Conservation (phyloP, 92 coral and sea anemone species). For the Palythoa heliodiscus region DNA sequence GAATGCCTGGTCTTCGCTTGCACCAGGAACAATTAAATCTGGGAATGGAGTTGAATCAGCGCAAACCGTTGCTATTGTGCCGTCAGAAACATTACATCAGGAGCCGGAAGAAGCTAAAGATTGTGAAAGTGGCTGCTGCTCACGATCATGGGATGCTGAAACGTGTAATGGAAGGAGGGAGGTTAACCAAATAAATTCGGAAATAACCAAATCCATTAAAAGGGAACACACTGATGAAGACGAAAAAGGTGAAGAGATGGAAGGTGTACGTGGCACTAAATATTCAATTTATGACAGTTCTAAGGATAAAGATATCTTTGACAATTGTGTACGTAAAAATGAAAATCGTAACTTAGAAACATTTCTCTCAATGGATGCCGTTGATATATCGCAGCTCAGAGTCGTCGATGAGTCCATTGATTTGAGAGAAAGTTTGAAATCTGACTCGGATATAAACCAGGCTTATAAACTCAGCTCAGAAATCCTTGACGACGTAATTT, state of each 20-base stretch:
- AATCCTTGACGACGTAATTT: conserved; percentile 20
- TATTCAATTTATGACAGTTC: neutral
- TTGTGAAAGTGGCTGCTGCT: neutral
- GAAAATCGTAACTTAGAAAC: neutral
- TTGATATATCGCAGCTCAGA: conserved; percentile 52
- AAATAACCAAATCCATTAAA: neutral
- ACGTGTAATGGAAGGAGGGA: neutral
- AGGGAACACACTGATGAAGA: neutral
- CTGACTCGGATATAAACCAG: neutral
- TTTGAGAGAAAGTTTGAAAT: neutral
- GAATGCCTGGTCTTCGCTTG: neutral
- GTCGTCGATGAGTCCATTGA: conserved; percentile 5
- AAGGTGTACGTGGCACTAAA: neutral
- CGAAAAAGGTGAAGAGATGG: neutral
- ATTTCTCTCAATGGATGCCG: conserved; percentile 60
- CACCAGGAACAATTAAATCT: neutral
- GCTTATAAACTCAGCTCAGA: neutral
- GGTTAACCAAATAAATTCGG: neutral
- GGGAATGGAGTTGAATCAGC: neutral
- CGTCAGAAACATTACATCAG: neutral
- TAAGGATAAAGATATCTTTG: neutral
- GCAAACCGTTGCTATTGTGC: neutral
- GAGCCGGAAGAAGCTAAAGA: neutral
- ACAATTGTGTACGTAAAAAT: neutral
- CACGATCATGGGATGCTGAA: neutral